Base-by-base conservation (phyloP, 2,113 vertebrate species). In the Nerophis lumbriciformis region DNA sequence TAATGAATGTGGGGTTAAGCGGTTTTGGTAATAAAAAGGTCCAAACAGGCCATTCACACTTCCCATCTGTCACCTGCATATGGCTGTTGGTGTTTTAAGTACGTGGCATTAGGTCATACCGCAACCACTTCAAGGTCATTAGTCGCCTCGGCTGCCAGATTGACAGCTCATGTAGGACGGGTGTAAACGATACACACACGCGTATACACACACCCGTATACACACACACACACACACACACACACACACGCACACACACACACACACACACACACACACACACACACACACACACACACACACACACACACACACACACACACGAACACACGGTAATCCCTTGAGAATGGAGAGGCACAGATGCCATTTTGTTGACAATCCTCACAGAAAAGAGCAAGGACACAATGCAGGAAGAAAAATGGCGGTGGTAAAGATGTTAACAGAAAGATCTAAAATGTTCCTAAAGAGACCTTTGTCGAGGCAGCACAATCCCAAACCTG, bases 1-100 rank as follows among this genome's bases (percentile, higher is more conserved):
- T 51, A 38, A 53, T 65, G 64, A 76, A 58, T 28, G 39, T 50
- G 13, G 51, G 36, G 57, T 71, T 81, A 65, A 77, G 71, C 69
- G 71, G 64, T 79, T 72, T 71, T 61, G 59, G 64, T 69, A 65
- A 84, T 75, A 80, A 86, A 68, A 11, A 74, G 48, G 61, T 45
- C 53, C 48, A 15, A 12, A 13, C 28, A 13, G 61, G 54, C 67
- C 72, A 76, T 75, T 83, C 79, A 71, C 39, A 74, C 78, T 71
- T 39, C 55, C 69, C 81, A 77, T 81, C 81, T 78, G 74, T 73
- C 56, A 63, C 56, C 13, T 54, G 39, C 39, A 2, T 6, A 53
- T 61, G n/a, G 48, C 57, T 28, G 19, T 61, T 53, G 68, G 15
- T 45, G 45, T 28, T 42, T 59, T 66, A 64, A 58, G 48, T 51